Base-by-base conservation (phyloP, 2,797 vertebrate genomes). In the Glossophaga mutica region DNA sequence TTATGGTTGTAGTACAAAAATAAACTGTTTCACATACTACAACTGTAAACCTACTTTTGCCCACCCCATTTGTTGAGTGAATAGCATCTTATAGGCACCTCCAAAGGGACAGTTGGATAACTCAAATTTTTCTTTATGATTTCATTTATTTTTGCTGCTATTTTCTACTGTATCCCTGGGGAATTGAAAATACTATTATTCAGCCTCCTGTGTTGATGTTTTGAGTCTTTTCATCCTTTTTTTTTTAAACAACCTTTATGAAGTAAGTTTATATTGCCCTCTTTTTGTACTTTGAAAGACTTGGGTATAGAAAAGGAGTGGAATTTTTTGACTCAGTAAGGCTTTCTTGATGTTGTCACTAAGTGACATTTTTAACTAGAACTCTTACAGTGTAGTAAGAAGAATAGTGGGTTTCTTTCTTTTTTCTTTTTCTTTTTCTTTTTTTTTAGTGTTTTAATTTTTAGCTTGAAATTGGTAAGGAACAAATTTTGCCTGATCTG, bases 111-210 rank as follows among this genome's bases (percentile, higher is more conserved):
- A 84, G 9, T 73, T 93, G 71, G 34, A 9, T 81, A 34, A 93
- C 68, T 94, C 44, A 93, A 29, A 91, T 90, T 83, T 82, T 21
- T 93, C n/a, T 90, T 93, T 74, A 29, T 42, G 29, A 76, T 92
- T 94, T 83, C 12, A 37, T 83, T 95, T 87, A 37, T 94, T 88
- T 94, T 81, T 62, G 62, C 32, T 65, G 11, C n/a, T 2, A 81
- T 14, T 82, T 9, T 67, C 87, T 34, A 26, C 70, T 12, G 32
- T 71, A 92, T 76, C 32, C 11, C 21, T 73, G 76, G 76, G 22
- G 77, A 59, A 70, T 48, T 86, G 55, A 87, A 96, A 94, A 52
- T 90, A 92, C 0, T 71, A 68, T 74, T 92, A 34, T 70, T 84
- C 44, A 77, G 21, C 42, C 19, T 82, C 71, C 7, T 83, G 2